Conservation (phyloP, 2,888 invertebrate genomes). For the Hoplodrina blanda region DNA sequence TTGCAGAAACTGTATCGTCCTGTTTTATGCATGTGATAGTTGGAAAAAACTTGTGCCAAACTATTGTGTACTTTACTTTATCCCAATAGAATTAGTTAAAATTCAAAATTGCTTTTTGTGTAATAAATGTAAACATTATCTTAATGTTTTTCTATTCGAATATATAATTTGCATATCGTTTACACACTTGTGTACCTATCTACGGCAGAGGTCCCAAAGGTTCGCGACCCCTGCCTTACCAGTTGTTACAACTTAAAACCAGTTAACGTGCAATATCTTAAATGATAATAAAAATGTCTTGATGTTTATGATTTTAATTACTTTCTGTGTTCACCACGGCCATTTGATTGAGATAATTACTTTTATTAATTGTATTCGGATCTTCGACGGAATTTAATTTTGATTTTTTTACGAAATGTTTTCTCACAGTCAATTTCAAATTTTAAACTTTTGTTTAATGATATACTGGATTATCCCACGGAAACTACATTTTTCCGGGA, state of each 20-base stretch:
- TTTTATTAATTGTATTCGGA: slow-evolving; percentile 18
- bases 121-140: not conserved
- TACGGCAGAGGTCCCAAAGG: not conserved
- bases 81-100: too few species aligned
- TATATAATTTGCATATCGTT: slow-evolving; percentile 2
- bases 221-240: slow-evolving; percentile 22
- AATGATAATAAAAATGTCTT: slow-evolving; percentile 36
- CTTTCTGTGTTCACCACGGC: slow-evolving; percentile 25
- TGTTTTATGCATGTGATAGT: too few species aligned
- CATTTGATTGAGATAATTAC: slow-evolving; percentile 7
- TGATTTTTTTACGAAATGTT: not conserved
- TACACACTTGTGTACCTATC: not conserved
- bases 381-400: slow-evolving; percentile 3
- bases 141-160: slow-evolving; percentile 5
- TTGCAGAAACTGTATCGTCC: too few species aligned
- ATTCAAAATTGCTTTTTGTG: not conserved
- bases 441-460: too few species aligned
- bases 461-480: too few species aligned
- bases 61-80: too few species aligned
- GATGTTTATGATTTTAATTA: slow-evolving; percentile 37
- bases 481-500: too few species aligned
- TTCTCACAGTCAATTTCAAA: not conserved
- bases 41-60: too few species aligned
- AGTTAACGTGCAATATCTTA: slow-evolving; percentile 11
- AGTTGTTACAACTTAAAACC: slow-evolving; percentile 16